Evolutionary conservation across 2,797 vertebrate species (phyloP).

Genomic region (Helostoma temminkii): DNA sequence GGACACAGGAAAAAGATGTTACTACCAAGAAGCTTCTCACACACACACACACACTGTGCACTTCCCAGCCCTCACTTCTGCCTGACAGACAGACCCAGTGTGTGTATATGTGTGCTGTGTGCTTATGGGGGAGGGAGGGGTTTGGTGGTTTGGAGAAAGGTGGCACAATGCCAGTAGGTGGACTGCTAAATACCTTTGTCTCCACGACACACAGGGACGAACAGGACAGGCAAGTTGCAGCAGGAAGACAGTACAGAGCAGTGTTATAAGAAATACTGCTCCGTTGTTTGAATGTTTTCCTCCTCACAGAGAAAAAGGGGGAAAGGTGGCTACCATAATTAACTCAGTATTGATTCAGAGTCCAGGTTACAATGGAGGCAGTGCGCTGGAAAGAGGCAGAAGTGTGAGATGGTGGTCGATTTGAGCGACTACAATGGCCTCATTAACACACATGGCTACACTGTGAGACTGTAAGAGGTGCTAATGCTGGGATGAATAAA

Average conservation of each 20-base stretch:
- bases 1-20: slow-evolving; percentile 64
- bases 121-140: slow-evolving; percentile 39
- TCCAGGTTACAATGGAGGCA: slow-evolving; percentile 67
- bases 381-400: slow-evolving; percentile 55
- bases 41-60: slow-evolving; percentile 17
- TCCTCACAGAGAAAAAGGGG: slow-evolving; percentile 39
- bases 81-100: slow-evolving; percentile 75
- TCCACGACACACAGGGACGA: slow-evolving; percentile 67
- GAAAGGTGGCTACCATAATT: slow-evolving; percentile 74
- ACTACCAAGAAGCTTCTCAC: slow-evolving; percentile 43
- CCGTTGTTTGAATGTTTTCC: slow-evolving; percentile 57
- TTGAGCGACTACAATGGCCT: slow-evolving; percentile 66
- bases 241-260: slow-evolving; percentile 53
- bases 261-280: slow-evolving; percentile 48
- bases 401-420: slow-evolving; percentile 67
- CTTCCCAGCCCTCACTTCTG: slow-evolving; percentile 65
- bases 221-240: slow-evolving; percentile 67
- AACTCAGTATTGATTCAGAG: slow-evolving; percentile 77
- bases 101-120: slow-evolving; percentile 61
- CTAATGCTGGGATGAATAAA: slow-evolving; percentile 46
- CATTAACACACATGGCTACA: slow-evolving; percentile 67
- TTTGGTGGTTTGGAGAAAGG: slow-evolving; percentile 72
- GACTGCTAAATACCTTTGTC: slow-evolving; percentile 84
- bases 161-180: slow-evolving; percentile 79
- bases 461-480: slow-evolving; percentile 50